A percentile compares a stretch with the other conserved stretches of the same genome.
These are phyloP conservation scores for Dicycla oo DNA, from an alignment of 2,888 invertebrate species.

Conservation along the genomic window DNA sequence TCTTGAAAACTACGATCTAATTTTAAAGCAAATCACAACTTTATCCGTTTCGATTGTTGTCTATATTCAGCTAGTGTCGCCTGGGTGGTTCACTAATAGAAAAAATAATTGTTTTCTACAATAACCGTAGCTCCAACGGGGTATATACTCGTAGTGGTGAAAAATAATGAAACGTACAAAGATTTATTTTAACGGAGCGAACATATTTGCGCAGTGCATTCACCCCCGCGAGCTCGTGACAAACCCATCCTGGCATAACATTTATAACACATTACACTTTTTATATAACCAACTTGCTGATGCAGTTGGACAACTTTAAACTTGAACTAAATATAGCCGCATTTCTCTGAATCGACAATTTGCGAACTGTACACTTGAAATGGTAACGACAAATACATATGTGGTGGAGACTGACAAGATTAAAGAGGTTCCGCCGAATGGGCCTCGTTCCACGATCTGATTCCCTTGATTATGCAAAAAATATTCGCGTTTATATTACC, in stretches of 20 bases:
- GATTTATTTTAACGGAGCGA: constrained; percentile 78
- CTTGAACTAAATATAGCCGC: constrained; percentile 51
- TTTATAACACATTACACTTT: constrained; percentile 72
- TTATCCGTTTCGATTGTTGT: constrained; percentile 8
- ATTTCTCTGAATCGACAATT: constrained; percentile 49
- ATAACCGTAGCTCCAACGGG: constrained; percentile 53
- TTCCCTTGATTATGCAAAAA: constrained; percentile 78
- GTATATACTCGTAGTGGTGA: constrained; percentile 31
- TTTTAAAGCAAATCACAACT: constrained; percentile 13
- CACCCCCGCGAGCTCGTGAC: constrained; percentile 83
- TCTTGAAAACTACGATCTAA: constrained; percentile 21
- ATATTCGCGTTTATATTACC: constrained; percentile 66
- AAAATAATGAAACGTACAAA: constrained; percentile 70
- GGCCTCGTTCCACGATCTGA: constrained; percentile 75
- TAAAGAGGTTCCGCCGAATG: constrained; percentile 56
- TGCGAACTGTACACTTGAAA: constrained; percentile 49
- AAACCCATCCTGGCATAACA: constrained; percentile 81
- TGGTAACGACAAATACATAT: constrained; percentile 57
- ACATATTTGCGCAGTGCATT: constrained; percentile 83
- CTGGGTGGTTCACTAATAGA: constrained; percentile 24
- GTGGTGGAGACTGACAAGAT: constrained; percentile 55
- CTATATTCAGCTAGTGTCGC: constrained; percentile 1
- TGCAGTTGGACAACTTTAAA: constrained; percentile 54
- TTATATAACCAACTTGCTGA: constrained; percentile 59
- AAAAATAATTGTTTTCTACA: constrained; percentile 19